Conservation (phyloP, 2,888 invertebrate species). For the Aleiodes alternator region DNA sequence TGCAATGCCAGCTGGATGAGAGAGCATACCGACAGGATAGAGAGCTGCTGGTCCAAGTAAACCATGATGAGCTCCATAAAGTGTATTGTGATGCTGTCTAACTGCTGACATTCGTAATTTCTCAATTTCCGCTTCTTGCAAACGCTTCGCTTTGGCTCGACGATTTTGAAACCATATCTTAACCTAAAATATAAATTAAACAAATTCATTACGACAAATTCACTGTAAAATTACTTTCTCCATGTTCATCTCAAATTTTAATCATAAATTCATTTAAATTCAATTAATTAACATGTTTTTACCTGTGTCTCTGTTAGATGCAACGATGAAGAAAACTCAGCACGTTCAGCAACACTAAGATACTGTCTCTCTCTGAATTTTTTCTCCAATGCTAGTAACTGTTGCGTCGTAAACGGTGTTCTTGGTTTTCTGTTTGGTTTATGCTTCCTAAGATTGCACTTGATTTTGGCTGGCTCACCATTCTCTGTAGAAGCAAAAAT, state of each 20-base stretch:
- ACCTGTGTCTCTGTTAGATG: constrained; percentile 96
- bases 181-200: constrained; percentile 77
- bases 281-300: constrained; percentile 52
- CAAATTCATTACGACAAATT: not conserved
- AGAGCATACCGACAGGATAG: constrained; percentile 70
- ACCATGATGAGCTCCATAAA: constrained; percentile 70
- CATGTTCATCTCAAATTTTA: not conserved
- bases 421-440: constrained; percentile 98
- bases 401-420: constrained; percentile 99
- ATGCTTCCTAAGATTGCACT: constrained; percentile 95
- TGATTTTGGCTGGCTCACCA: constrained; percentile 89
- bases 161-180: constrained; percentile 97
- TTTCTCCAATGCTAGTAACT: constrained; percentile 94
- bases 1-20: constrained; percentile 66
- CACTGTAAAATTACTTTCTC: too few species aligned
- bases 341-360: constrained; percentile 97
- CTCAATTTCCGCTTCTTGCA: constrained; percentile 98
- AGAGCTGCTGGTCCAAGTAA: constrained; percentile 67
- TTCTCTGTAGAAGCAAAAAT: constrained; percentile 78
- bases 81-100: constrained; percentile 72
- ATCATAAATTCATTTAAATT: not conserved
- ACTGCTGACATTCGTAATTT: constrained; percentile 90
- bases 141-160: constrained; percentile 96
- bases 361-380: constrained; percentile 99
- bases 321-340: constrained; percentile 96